Evolutionary conservation across 2,888 invertebrate species (phyloP).

Genomic region (Philereme vetulata): DNA sequence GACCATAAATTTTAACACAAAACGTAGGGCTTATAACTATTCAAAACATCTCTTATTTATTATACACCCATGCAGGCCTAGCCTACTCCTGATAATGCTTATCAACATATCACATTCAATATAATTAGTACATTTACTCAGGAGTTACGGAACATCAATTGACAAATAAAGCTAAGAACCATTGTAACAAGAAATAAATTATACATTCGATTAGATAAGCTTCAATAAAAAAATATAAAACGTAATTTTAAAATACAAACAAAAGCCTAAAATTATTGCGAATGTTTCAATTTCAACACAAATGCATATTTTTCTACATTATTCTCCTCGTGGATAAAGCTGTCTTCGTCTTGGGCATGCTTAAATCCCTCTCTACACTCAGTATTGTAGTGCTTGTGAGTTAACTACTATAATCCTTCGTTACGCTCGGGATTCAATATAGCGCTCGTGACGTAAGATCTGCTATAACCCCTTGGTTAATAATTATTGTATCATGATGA

Average conservation of each 20-base stretch:
- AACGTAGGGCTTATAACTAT: slow-evolving; percentile 12
- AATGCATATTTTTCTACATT: slow-evolving; percentile 11
- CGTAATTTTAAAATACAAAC: slow-evolving; percentile 10
- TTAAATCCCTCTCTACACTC: too few relatives aligned
- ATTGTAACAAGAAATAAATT: slow-evolving; percentile 1
- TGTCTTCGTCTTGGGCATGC: too few relatives aligned
- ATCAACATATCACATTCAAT: slow-evolving; percentile 8
- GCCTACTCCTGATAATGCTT: slow-evolving; percentile 13
- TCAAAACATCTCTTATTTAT: neutral
- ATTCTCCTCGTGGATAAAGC: too few relatives aligned
- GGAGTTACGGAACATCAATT: slow-evolving; percentile 7
- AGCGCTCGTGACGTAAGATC: too few relatives aligned
- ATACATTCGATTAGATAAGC: slow-evolving; percentile 5
- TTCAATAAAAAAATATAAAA: slow-evolving; percentile 6
- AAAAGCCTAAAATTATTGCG: neutral
- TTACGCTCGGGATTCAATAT: too few relatives aligned
- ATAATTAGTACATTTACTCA: slow-evolving; percentile 15
- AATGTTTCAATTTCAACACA: slow-evolving; percentile 17
- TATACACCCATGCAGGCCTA: slow-evolving; percentile 17
- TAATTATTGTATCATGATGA: too few relatives aligned
- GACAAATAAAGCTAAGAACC: neutral
- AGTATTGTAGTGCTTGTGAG: too few relatives aligned
- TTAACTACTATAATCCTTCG: too few relatives aligned
- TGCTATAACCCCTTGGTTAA: too few relatives aligned
- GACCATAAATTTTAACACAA: slow-evolving; percentile 29